Evolutionary conservation across 2,888 invertebrate species (phyloP), one percentile per base, ranked within the genome.

Genomic region (Glaucopsyche alexis): DNA sequence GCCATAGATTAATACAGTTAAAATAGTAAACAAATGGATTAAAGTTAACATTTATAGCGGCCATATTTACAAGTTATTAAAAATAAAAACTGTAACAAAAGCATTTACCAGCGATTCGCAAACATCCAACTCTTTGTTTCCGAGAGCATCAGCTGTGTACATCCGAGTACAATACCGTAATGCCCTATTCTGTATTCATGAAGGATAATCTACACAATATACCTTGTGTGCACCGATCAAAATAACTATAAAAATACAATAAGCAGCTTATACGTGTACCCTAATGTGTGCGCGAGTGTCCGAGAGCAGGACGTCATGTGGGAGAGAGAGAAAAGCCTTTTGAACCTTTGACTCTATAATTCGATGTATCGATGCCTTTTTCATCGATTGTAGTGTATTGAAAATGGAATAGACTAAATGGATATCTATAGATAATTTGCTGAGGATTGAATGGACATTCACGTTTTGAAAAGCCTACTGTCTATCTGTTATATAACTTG

Each of bases 241-340:
- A 92, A 92, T 92, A 92, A 91, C 91, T 91, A 91, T 91, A 91
- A 92, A 92, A 91, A 89, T 90, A 92, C 91, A 91, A 91, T 91
- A 89, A 91, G 90, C 87, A 87, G 91, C 90, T 90, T 91, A 90
- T 84, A 82, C 87, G 82, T 90, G 90, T 90, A 87, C 86, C 85
- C 79, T 80, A 77, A 80, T 79, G 76, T 78, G 78, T 78, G 76
- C 80, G 83, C 80, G 86, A 84, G 76, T 85, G 84, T 85, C 83
- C 81, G 71, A 64, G 80, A 83, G 67, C 74, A 79, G 75, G 84
- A 86, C 49, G 74, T 83, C 84, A 8, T 50, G 72, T 4, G 5
- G 9, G 49, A 72, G 29, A 72, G 65, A 66, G 55, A 60, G 19
- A 45, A 50, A 71, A 40, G n/a, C 40, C 55, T 60, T 47, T 47